phyloP scores from a whole-genome alignment of 2,797 vertebrate species.

The Scolopax bukidnonensis region DNA sequence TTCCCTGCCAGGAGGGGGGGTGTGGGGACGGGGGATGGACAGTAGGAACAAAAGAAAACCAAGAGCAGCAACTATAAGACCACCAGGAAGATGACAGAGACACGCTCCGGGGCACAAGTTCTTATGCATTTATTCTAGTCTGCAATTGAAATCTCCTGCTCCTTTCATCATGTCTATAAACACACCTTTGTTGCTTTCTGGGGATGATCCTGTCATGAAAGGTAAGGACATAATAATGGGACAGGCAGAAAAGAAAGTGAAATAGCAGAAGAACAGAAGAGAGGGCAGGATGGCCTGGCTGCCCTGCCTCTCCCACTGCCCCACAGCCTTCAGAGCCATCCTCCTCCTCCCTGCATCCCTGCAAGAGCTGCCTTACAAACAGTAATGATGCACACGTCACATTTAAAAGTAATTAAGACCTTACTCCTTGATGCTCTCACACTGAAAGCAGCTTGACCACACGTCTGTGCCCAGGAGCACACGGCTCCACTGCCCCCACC shows the following conservation, averaged over 20 bases:
- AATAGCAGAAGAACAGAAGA: background rate
- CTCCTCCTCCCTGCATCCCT: background rate
- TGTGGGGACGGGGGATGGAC: background rate
- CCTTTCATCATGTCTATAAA: background rate
- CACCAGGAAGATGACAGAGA: background rate
- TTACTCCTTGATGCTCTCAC: background rate
- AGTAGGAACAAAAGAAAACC: background rate
- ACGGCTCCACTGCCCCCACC: background rate
- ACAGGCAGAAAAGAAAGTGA: background rate
- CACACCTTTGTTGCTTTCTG: background rate
- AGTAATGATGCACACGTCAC: background rate
- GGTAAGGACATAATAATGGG: background rate
- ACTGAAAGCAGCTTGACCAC: background rate
- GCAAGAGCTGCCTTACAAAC: background rate
- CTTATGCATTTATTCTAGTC: background rate
- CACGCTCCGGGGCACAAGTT: background rate
- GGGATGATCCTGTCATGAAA: background rate
- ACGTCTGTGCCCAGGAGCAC: background rate
- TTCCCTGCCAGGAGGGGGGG: background rate
- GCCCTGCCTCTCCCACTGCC: background rate
- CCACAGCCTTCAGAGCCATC: background rate
- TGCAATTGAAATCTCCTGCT: background rate
- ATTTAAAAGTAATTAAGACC: background rate
- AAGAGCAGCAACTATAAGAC: background rate
- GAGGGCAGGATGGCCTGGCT: background rate